Evolutionary conservation across 2,113 vertebrate species (phyloP).

Genomic region (Bolborhynchus lineola): DNA sequence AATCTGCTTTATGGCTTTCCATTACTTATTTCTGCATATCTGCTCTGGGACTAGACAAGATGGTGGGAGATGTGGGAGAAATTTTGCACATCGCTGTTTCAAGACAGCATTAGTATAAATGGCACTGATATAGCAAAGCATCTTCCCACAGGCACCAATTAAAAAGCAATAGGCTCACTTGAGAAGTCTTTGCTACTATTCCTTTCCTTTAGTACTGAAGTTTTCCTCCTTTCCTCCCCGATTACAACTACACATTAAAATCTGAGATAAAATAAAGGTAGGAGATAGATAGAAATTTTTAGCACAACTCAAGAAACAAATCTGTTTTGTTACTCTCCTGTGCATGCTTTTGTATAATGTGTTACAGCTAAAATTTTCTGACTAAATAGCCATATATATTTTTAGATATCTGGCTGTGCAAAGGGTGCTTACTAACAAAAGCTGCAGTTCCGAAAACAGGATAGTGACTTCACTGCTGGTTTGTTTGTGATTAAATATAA

Average conservation of each 20-base stretch:
- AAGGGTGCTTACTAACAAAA: background rate
- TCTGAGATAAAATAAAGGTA: background rate
- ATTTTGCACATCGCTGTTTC: slow-evolving; percentile 57
- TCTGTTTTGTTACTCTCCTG: background rate
- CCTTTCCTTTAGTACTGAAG: background rate
- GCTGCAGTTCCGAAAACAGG: background rate
- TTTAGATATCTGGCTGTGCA: background rate
- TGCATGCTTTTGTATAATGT: background rate
- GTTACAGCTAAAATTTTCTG: background rate
- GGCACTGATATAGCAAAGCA: slow-evolving; percentile 2
- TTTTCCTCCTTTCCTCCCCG: slow-evolving; percentile 2
- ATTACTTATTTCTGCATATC: slow-evolving; percentile 62
- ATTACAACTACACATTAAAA: slow-evolving; percentile 27
- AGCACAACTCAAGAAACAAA: background rate
- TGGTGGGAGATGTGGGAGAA: slow-evolving; percentile 27
- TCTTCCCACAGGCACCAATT: slow-evolving; percentile 72
- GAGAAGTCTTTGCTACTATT: background rate
- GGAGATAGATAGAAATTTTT: background rate
- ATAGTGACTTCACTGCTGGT: background rate
- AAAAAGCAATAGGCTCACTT: slow-evolving; percentile 57
- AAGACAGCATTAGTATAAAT: slow-evolving; percentile 32
- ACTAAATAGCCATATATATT: background rate
- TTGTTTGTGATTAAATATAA: background rate
- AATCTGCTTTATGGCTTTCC: slow-evolving; percentile 1
- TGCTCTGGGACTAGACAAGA: slow-evolving; percentile 41